Evolutionary conservation across 2,888 invertebrate genomes (phyloP).

Genomic region (Liodrosophila aerea): DNA sequence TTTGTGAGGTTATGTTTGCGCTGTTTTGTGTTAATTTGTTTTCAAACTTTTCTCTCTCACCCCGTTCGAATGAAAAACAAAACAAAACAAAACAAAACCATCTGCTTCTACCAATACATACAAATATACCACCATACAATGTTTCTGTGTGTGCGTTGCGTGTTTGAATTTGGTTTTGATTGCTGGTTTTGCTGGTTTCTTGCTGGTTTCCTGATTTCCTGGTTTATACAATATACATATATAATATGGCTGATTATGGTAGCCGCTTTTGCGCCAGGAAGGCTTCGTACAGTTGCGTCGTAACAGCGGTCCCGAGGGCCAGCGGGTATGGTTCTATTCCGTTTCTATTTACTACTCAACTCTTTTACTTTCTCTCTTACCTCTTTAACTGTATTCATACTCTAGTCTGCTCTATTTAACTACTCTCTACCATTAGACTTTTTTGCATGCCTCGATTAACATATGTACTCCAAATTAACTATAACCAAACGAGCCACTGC

Average conservation of each 20-base stretch:
- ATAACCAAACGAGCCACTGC: constrained; percentile 29
- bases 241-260: constrained; percentile 49
- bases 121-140: constrained; percentile 43
- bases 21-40: constrained; percentile 63
- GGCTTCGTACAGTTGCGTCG: constrained; percentile 80
- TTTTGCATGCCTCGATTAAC: constrained; percentile 66
- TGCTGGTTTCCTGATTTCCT: constrained; percentile 40
- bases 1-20: constrained; percentile 47
- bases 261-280: constrained; percentile 81
- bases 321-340: constrained; percentile 78
- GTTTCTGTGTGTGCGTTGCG: constrained; percentile 66
- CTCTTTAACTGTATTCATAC: constrained; percentile 2
- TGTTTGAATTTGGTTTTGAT: constrained; percentile 65
- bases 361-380: constrained; percentile 25
- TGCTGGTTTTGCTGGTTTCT: constrained; percentile 48
- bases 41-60: constrained; percentile 62
- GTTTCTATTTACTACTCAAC: constrained; percentile 46
- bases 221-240: constrained; percentile 28
- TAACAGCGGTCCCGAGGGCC: constrained; percentile 80
- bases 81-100: constrained; percentile 16
- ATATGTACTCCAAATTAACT: constrained; percentile 16
- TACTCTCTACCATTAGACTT: constrained; percentile 51
- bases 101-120: constrained; percentile 38
- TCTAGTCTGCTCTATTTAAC: constrained; percentile 19
- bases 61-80: constrained; percentile 13